These are phyloP conservation scores for Cranoglanis bouderius DNA, from an alignment of 2,113 vertebrate genomes.

Conservation along the genomic window DNA sequence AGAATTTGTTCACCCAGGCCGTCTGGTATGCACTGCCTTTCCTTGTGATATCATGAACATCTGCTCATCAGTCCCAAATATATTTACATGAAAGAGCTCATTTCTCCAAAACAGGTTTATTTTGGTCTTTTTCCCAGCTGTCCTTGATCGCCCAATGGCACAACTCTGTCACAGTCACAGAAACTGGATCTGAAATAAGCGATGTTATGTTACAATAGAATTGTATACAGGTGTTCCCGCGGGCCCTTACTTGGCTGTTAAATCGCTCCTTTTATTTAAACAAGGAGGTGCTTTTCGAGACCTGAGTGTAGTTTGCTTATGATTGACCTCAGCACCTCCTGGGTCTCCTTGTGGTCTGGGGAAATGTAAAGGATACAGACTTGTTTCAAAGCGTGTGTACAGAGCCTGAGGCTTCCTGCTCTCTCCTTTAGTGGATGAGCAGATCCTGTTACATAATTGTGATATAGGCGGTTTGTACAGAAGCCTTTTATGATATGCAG, in stretches of 20 bases:
- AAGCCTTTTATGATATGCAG: slow-evolving; percentile 38
- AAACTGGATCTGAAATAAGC: slow-evolving; percentile 39
- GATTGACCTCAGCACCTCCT: slow-evolving; percentile 40
- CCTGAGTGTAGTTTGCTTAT: slow-evolving; percentile 20
- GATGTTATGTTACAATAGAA: slow-evolving; percentile 41
- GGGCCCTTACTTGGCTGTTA: slow-evolving; percentile 30
- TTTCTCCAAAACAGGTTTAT: slow-evolving; percentile 38
- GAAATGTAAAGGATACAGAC: slow-evolving; percentile 18
- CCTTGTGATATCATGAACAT: slow-evolving; percentile 44
- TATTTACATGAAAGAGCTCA: slow-evolving; percentile 29
- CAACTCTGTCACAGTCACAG: slow-evolving; percentile 36
- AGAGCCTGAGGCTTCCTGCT: slow-evolving; percentile 11
- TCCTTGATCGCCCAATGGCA: slow-evolving; percentile 50
- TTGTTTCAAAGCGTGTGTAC: slow-evolving; percentile 32
- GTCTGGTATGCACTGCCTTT: not conserved
- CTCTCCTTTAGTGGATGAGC: not conserved
- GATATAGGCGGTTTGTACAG: slow-evolving; percentile 22
- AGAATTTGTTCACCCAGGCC: not conserved
- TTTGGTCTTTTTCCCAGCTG: slow-evolving; percentile 40
- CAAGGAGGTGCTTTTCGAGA: slow-evolving; percentile 33
- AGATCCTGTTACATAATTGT: slow-evolving; percentile 26
- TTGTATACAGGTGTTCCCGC: slow-evolving; percentile 48
- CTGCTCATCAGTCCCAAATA: slow-evolving; percentile 35
- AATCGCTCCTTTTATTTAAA: slow-evolving; percentile 31
- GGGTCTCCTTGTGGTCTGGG: slow-evolving; percentile 28